Base-by-base conservation (phyloP, 2,888 invertebrate genomes). In the Tinea semifulvella region DNA sequence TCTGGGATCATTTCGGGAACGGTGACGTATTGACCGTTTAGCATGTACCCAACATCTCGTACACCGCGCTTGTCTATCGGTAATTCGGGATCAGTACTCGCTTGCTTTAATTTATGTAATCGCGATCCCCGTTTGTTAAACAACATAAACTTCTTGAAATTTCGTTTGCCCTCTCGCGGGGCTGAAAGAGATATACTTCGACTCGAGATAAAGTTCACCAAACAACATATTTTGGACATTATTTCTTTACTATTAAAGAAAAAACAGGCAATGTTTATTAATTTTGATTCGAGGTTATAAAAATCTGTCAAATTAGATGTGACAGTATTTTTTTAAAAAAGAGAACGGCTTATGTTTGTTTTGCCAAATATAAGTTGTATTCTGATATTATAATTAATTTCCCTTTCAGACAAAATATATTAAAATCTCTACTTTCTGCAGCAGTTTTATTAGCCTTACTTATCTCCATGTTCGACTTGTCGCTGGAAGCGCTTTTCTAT, bases 1-100 rank as follows among this genome's bases (percentile, higher is more conserved):
- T 97, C 92, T 0, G 98, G 96, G 50, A 94, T 85, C 88, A 89
- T 95, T 82, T 98, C 97, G 1, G 91, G 90, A 2, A 98, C 76
- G 10, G 64, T 55, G 1, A 86, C 65, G 59, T 82, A 90, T 51
- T 82, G 77, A 0, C 84, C 85, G 40, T 85, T 72, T 2, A 84
- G 52, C 3, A 46, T 54, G 50, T 83, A 82, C 5, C 93, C 94
- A 3, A 80, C 75, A 44, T 85, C 83, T 44, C 88, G 84, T 0
- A 89, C 88, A 13, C 93, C 93, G 50, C 90, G 83, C 52, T 83
- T 88, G 51, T 91, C 84, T 17, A 90, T 70, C 10, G 89, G 86
- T 13, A 92, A 68, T 27, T 87, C 85, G 1, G 86, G 87, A 55
- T 87, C 77, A 8, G 83, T 83, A 46, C 84, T 75, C 25, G 53